Conservation (phyloP, 2,113 vertebrate genomes). For the Plectropomus leopardus region DNA sequence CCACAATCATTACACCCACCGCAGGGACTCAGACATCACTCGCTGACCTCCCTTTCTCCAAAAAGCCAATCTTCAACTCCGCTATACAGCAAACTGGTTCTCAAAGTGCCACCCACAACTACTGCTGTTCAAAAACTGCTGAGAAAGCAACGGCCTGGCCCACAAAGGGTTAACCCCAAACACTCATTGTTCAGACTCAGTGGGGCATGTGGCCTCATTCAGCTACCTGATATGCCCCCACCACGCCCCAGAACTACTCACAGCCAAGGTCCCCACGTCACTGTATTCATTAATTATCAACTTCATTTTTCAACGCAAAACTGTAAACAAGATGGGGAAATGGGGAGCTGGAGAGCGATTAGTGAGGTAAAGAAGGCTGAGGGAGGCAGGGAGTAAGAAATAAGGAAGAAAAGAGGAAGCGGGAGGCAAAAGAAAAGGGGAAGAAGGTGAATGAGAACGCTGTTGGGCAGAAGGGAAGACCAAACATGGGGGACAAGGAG, state of each 20-base stretch:
- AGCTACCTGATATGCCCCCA: slow-evolving; percentile 78
- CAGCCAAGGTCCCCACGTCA: slow-evolving; percentile 72
- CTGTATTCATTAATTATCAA: slow-evolving; percentile 89
- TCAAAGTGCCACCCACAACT: background rate
- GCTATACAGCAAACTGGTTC: background rate
- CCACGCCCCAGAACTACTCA: slow-evolving; percentile 75
- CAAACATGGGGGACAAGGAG: slow-evolving; percentile 9
- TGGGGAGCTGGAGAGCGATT: slow-evolving; percentile 71
- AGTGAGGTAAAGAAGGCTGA: slow-evolving; percentile 50
- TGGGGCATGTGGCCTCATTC: slow-evolving; percentile 81
- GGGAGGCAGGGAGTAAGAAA: slow-evolving; percentile 32
- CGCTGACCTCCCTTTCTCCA: background rate
- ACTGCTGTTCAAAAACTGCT: slow-evolving; percentile 12
- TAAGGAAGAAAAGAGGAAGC: slow-evolving; percentile 14
- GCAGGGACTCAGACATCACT: background rate
- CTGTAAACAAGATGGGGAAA: slow-evolving; percentile 83
- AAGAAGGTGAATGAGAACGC: slow-evolving; percentile 20
- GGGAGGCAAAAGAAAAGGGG: slow-evolving; percentile 22
- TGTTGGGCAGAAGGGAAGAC: slow-evolving; percentile 14
- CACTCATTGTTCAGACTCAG: slow-evolving; percentile 67
- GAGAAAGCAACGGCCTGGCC: background rate
- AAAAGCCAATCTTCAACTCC: background rate
- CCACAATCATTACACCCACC: background rate
- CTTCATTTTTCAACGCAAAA: slow-evolving; percentile 85
- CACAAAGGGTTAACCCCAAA: slow-evolving; percentile 40